Evolutionary conservation across 1,140 invertebrate species (phyloP).

Genomic region (Tenebrio molitor): DNA sequence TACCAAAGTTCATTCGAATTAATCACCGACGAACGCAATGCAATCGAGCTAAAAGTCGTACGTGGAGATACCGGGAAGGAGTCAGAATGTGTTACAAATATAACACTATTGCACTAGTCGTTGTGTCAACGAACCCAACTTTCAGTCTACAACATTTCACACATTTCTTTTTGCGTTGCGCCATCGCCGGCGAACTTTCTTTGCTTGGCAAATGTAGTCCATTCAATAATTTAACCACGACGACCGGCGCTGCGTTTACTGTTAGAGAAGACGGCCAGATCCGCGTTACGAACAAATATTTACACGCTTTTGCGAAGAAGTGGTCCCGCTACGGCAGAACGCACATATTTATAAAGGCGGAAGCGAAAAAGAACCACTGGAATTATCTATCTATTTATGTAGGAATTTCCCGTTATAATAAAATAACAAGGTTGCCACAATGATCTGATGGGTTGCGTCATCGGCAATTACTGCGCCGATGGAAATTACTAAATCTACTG

Average conservation of each 20-base stretch:
- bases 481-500: constrained; percentile 14
- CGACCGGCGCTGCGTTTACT: constrained; percentile 32
- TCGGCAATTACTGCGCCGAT: neutral
- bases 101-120: constrained; percentile 46
- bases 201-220: constrained; percentile 42
- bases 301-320: constrained; percentile 33
- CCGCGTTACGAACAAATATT: constrained; percentile 34
- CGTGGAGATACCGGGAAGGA: constrained; percentile 43
- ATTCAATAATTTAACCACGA: constrained; percentile 41
- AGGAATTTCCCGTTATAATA: constrained; percentile 40
- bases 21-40: constrained; percentile 30
- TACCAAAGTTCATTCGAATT: constrained; percentile 45
- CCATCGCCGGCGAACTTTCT: constrained; percentile 51
- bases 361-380: constrained; percentile 13
- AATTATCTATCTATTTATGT: constrained; percentile 39
- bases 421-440: constrained; percentile 38
- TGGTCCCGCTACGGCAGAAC: constrained; percentile 15
- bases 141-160: constrained; percentile 51
- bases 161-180: constrained; percentile 54
- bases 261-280: constrained; percentile 38
- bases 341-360: constrained; percentile 25
- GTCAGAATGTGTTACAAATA: constrained; percentile 48
- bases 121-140: constrained; percentile 47
- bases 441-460: constrained; percentile 21
- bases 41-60: constrained; percentile 40